Evolutionary conservation across 2,113 vertebrate species (phyloP), one percentile per base, ranked within the genome.

Genomic region (Pterocles gutturalis): DNA sequence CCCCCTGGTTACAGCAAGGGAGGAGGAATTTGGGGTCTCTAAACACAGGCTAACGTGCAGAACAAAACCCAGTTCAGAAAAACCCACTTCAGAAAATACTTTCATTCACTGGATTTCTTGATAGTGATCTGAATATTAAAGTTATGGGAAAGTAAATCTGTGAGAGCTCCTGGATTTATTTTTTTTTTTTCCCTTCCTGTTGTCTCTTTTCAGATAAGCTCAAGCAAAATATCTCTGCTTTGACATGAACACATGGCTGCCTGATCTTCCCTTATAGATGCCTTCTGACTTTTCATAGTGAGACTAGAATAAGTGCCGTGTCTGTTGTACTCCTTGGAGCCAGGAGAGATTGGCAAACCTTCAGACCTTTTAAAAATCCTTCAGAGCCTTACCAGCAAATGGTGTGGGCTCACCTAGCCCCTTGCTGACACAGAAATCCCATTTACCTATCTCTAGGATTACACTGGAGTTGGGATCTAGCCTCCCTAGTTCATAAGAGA

Each of bases 401-500:
- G 4, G 6, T 55, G 7, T 34, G 15, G 26, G 26, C 29, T 82
- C 0, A 0, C 36, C 48, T 36, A 81, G 28, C 7, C 34, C 26
- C 76, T 34, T 1, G 1, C 45, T 34, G 25, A 54, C 54, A 21
- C 12, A 80, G 22, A 83, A 95, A 71, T 58, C 24, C 45, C 13
- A 31, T 54, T 70, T 83, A 22, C 12, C 43, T 19, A 1, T 49
- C 70, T 60, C 14, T 21, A n/a, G 34, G 89, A 81, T 29, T 6
- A 46, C 14, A 28, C 14, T 1, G 3, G 57, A 84, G 15, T 6
- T 51, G 36, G 61, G 29, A 51, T 79, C 3, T 5, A 78, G 36
- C 16, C 31, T 7, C 13, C 2, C 7, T 25, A 41, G 28, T 10
- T 26, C 9, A 2, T 17, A 46, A 58, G 11, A 51, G 19, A 51